Evolutionary conservation across 2,888 invertebrate genomes (phyloP), one percentile per base, ranked within the genome.

Genomic region (Chloroclystis v-ata): DNA sequence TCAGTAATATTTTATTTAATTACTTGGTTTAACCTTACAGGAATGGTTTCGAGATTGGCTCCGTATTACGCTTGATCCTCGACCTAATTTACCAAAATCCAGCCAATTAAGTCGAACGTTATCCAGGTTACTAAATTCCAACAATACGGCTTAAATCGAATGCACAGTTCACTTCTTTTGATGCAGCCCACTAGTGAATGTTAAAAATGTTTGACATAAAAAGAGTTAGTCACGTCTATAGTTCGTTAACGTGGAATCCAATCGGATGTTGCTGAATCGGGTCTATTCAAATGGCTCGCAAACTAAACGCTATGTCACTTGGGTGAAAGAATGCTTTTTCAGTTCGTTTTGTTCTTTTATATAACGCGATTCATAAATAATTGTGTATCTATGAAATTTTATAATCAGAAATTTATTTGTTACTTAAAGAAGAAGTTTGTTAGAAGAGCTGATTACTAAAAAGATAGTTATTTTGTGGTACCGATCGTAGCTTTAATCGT

Each of bases 241-340:
- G 72, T 72, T 72, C 71, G 71, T 72, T 72, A 72, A 60, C 68
- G 61, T 50, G 49, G 61, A 59, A 72, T 70, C 63, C 67, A 67
- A 68, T 64, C 62, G 60, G 53, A 52, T 54, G 57, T 50, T 61
- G 69, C 63, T 63, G 61, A 65, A 54, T 62, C 50, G 50, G 56
- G 35, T 20, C 20, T 11, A 11, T 35, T 35, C 35, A 35, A 35
- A 35, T 14, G 32, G 26, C 29, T 45, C 16, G 49, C 42, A 20
- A 42, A 46, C 49, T 45, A 38, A 35, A 45, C 49, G 33, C 37
- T 42, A 41, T 29, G 33, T 37, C 41, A 38, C 32, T 5, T n/a
- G 20, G 20, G 29, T 5, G 10, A 37, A 42, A 33, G 32, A 45
- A 37, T 32, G 13, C 32, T 29, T 33, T 43, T 39, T 43, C 38